phyloP scores from a whole-genome alignment of 2,888 invertebrate genomes.

The Geotrupes spiniger region DNA sequence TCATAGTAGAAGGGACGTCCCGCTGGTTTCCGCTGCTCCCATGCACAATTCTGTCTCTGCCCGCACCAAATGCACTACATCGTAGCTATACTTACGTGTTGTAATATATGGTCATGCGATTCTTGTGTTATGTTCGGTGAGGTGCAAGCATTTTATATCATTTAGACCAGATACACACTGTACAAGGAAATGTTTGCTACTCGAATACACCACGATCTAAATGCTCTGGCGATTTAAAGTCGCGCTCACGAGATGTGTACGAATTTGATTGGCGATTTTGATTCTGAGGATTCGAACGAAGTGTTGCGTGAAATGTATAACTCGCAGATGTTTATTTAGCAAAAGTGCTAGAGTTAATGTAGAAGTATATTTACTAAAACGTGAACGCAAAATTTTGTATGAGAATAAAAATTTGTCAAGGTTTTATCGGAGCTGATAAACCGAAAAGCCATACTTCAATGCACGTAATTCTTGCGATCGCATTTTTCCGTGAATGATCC shows the following conservation, averaged over 20 bases:
- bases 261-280: background rate
- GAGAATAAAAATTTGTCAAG: no score
- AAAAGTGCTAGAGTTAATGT: no score
- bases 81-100: background rate
- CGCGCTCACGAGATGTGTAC: background rate
- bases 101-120: slow-evolving; percentile 16
- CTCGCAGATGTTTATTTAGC: background rate
- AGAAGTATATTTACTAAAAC: no score
- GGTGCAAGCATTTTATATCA: slow-evolving; percentile 16
- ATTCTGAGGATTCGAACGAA: no score
- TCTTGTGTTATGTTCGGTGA: slow-evolving; percentile 10
- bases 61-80: slow-evolving; percentile 8
- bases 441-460: no score
- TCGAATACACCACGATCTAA: slow-evolving; percentile 1
- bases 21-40: slow-evolving; percentile 31
- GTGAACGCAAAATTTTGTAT: no score
- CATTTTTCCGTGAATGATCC: no score
- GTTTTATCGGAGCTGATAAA: no score
- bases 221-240: background rate
- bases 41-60: slow-evolving; percentile 22
- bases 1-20: slow-evolving; percentile 31
- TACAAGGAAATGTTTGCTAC: slow-evolving; percentile 15
- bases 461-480: no score
- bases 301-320: background rate
- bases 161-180: slow-evolving; percentile 13